Base-by-base conservation (phyloP, 2,797 vertebrate species). In the Neomorphus geoffroyi region DNA sequence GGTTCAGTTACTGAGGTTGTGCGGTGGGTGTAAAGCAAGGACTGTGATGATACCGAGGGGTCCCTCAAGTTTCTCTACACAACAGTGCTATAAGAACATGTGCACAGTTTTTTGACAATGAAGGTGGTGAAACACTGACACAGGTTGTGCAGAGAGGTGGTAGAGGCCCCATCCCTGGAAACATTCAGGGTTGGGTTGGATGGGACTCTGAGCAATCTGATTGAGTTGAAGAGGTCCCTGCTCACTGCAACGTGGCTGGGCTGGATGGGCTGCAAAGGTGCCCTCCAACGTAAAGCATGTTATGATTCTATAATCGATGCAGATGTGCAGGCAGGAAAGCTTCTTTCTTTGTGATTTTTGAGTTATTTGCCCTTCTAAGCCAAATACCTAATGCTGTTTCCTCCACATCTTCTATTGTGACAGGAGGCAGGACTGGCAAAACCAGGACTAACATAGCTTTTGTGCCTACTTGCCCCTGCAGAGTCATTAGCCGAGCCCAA, bases 401-500 rank as follows among this genome's bases (percentile, higher is more conserved):
- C n/a, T 92, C 53, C 32, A 7, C 33, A 2, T n/a, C 19, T 70
- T 28, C 30, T 75, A 0, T n/a, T 21, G 70, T 41, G 27, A 14
- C 17, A 58, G 23, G 28, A 88, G 6, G 10, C 46, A 77, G 46
- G 84, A 64, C 39, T 10, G 24, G 9, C 28, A 50, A 27, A 57
- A 84, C 21, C 32, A 46, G 21, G 32, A 23, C 79, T 96, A 61
- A 94, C 35, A 17, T 4, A 24, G 9, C 12, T 79, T 80, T 72
- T 96, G 46, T 92, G 19, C 35, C 92, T 72, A 28, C 43, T 58
- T 92, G 37, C 9, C 43, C 28, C 90, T 90, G 33, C 97, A 99
- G 99, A 83, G 99, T 99, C 50, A 99, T 99, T 97, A 99, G 99
- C 98, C 98, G 99, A 97, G 99, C 99, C 13, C 99, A 99, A 28